Conservation (phyloP, 2,113 vertebrate genomes). For the Cinclus mexicanus region DNA sequence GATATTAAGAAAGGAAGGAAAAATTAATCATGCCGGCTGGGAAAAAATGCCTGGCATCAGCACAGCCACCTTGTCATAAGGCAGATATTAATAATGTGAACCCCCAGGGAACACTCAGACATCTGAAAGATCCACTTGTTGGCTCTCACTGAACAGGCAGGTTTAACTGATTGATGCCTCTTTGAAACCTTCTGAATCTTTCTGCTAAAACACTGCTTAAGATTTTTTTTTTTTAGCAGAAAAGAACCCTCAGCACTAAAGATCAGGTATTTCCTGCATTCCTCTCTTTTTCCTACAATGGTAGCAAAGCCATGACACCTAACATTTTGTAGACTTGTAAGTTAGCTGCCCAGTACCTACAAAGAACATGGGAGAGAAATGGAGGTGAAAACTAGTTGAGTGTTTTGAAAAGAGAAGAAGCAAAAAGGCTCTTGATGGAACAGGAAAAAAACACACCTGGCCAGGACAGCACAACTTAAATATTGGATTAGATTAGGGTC, state of each 20-base stretch:
- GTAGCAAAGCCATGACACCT: neutral
- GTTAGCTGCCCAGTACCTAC: neutral
- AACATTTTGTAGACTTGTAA: neutral
- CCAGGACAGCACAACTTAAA: neutral
- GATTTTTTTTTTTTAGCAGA: neutral
- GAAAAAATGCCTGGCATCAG: slow-evolving; percentile 52
- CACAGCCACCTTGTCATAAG: slow-evolving; percentile 68
- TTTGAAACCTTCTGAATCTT: slow-evolving; percentile 20
- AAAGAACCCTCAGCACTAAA: neutral
- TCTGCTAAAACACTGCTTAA: neutral
- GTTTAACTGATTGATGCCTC: slow-evolving; percentile 45
- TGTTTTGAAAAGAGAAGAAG: neutral
- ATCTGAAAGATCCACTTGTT: slow-evolving; percentile 55
- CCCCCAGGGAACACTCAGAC: slow-evolving; percentile 52
- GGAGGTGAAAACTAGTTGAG: neutral
- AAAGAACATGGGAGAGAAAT: neutral
- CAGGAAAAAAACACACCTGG: rapidly evolving
- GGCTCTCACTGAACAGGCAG: neutral
- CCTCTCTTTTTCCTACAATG: neutral
- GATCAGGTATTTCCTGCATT: neutral
- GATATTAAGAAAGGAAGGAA: slow-evolving; percentile 86
- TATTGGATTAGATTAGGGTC: neutral
- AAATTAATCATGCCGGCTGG: slow-evolving; percentile 71
- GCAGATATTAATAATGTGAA: slow-evolving; percentile 67
- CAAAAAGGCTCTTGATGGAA: neutral